Percentiles rank a stretch among this genome's conserved stretches.
Evolutionary conservation across 1,140 invertebrate genomes (phyloP).

Genomic region (Aphelenchoides avenae): DNA sequence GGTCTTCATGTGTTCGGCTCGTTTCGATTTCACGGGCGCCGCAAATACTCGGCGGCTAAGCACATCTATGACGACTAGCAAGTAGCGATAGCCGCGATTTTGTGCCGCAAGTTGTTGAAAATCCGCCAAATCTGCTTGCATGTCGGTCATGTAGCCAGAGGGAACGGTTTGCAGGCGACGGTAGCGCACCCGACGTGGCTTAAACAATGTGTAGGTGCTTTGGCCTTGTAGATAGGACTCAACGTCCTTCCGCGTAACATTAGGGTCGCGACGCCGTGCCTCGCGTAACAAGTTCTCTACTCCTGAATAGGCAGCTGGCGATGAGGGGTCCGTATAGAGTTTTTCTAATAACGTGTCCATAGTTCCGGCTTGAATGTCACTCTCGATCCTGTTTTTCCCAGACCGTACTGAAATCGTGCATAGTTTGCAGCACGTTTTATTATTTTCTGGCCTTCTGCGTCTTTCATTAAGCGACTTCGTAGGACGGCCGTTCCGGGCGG

Average conservation of each 20-base stretch:
- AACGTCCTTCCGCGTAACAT: slow-evolving; percentile 17
- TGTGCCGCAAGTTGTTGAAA: slow-evolving; percentile 8
- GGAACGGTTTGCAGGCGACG: slow-evolving; percentile 11
- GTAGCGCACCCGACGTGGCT: slow-evolving; percentile 1
- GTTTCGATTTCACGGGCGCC: slow-evolving; percentile 13
- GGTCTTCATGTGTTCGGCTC: slow-evolving; percentile 3
- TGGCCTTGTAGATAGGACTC: slow-evolving; percentile 13
- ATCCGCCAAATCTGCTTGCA: slow-evolving; percentile 28
- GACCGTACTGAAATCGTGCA: not conserved
- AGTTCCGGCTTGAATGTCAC: slow-evolving; percentile 2
- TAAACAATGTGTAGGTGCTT: slow-evolving; percentile 24
- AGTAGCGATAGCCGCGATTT: slow-evolving; percentile 14
- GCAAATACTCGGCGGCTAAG: slow-evolving; percentile 22
- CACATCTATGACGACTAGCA: slow-evolving; percentile 28
- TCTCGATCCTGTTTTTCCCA: not conserved
- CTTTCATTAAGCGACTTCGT: not conserved
- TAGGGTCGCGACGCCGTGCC: not conserved
- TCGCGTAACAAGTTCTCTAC: slow-evolving; percentile 10
- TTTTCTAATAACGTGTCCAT: slow-evolving; percentile 1
- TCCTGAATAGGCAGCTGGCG: slow-evolving; percentile 7
- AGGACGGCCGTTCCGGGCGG: slow-evolving; percentile 1
- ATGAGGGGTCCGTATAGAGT: slow-evolving; percentile 8
- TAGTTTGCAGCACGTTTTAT: not conserved
- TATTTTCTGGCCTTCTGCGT: not conserved
- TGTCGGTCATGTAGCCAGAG: slow-evolving; percentile 27